These are phyloP conservation scores for Anodontia alba DNA, from an alignment of 2,888 invertebrate species.

Conservation along the genomic window DNA sequence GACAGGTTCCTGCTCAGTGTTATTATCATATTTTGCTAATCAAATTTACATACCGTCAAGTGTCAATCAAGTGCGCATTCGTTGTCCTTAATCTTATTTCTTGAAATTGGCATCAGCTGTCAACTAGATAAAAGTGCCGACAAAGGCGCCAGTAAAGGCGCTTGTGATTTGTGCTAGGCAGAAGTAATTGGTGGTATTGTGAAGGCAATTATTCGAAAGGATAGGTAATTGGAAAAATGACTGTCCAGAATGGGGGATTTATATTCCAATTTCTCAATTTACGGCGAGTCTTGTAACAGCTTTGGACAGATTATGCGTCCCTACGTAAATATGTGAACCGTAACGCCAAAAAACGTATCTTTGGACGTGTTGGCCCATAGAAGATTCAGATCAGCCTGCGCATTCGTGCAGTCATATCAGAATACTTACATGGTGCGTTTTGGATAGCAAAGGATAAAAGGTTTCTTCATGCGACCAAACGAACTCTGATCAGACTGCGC, in stretches of 20 bases:
- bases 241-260: not conserved
- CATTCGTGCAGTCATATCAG: too few relatives aligned
- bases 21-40: slow-evolving; percentile 2
- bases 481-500: too few relatives aligned
- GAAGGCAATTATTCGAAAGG: not conserved
- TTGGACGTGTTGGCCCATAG: too few relatives aligned
- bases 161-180: not conserved
- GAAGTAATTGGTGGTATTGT: not conserved
- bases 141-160: not conserved
- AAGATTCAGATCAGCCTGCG: too few relatives aligned
- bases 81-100: not conserved
- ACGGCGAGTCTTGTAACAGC: not conserved
- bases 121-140: not conserved
- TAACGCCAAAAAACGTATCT: too few relatives aligned
- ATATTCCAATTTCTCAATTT: not conserved
- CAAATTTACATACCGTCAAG: not conserved
- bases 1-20: too few relatives aligned
- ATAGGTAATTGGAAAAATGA: not conserved
- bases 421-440: too few relatives aligned
- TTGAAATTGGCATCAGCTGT: slow-evolving; percentile 6
- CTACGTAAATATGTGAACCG: too few relatives aligned
- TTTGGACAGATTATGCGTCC: too few relatives aligned
- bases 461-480: too few relatives aligned
- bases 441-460: too few relatives aligned
- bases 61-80: not conserved